Percentiles rank a stretch among this genome's conserved stretches.
phyloP scores from a whole-genome alignment of 2,797 vertebrate species.

The Clarias laeviceps region DNA sequence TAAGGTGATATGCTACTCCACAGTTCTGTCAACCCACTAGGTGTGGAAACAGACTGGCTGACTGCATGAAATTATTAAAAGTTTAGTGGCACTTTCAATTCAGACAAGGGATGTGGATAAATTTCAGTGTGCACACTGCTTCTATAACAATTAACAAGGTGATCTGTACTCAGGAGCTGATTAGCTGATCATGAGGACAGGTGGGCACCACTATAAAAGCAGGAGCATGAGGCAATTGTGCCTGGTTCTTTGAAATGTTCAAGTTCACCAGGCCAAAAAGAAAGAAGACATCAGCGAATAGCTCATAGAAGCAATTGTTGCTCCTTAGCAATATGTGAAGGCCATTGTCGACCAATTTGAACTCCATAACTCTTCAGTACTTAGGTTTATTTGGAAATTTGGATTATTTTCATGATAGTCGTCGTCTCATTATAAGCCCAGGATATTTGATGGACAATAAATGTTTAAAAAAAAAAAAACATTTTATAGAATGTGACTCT shows the following conservation, averaged over 20 bases:
- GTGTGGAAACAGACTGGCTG: not conserved
- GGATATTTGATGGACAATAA: not conserved
- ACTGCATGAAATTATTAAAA: not conserved
- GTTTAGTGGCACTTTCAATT: not conserved
- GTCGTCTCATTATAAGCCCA: not conserved
- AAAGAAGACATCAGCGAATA: not conserved
- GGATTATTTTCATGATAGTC: not conserved
- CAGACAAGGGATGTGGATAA: not conserved
- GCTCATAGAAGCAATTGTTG: not conserved
- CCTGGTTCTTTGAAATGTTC: not conserved
- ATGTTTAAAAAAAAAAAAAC: not conserved
- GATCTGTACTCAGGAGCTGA: not conserved
- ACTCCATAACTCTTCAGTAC: not conserved
- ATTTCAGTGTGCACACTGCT: not conserved
- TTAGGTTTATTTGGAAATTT: not conserved
- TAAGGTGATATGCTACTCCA: not conserved
- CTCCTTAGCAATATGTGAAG: not conserved
- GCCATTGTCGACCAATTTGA: not conserved
- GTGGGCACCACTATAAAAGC: not conserved
- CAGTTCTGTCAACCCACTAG: not conserved
- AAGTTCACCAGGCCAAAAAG: not conserved
- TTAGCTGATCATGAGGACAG: not conserved
- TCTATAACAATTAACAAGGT: conserved; percentile 5
- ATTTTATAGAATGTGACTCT: not conserved
- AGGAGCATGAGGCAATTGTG: not conserved